Evolutionary conservation across 1,140 invertebrate genomes (phyloP), one percentile per base, ranked within the genome.

Genomic region (Piezodorus guildinii): DNA sequence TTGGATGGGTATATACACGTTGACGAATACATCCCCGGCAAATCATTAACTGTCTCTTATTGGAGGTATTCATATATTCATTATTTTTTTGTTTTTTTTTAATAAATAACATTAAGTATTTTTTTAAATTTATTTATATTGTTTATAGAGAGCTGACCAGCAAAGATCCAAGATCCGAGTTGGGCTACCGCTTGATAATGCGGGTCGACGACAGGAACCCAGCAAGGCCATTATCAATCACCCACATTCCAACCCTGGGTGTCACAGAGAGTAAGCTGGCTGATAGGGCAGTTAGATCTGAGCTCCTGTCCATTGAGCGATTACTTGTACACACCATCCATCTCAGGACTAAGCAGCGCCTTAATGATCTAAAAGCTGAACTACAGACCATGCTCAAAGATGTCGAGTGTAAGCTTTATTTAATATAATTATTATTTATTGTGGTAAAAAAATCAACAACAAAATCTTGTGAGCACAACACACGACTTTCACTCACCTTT

Each of bases 271-370:
- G 76, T 67, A 88, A 91, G 76, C 85, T 89, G 61, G 86, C 87
- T 27, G 86, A 91, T 69, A 77, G 85, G 68, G 87, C 88, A 5
- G 84, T 93, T 56, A 81, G 85, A 60, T 91, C 89, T 34, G 91
- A 95, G 74, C 84, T 91, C 67, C 77, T 97, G 1, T 96, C 93
- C 1, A 90, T 98, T 83, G 94, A 97, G 77, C 85, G 91, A 52
- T 77, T 98, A 52, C 77, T 98, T n/a, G 92, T 96, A n/a, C 91
- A 96, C 71, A 98, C 94, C 0, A 94, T 98, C 71, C 94, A 97
- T 74, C 86, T 96, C 27, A 80, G 96, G 64, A 94, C 92, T 0
- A 81, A 87, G 60, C 86, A 85, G 68, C 79, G 91, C 19, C 77
- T 96, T 8, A 80, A 80, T 39, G 89, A 94, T 71, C 80, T 96